A percentile compares a stretch with the other conserved stretches of the same genome.
phyloP scores from a whole-genome alignment of 2,113 vertebrate genomes.

The Pogonocichla stellata region DNA sequence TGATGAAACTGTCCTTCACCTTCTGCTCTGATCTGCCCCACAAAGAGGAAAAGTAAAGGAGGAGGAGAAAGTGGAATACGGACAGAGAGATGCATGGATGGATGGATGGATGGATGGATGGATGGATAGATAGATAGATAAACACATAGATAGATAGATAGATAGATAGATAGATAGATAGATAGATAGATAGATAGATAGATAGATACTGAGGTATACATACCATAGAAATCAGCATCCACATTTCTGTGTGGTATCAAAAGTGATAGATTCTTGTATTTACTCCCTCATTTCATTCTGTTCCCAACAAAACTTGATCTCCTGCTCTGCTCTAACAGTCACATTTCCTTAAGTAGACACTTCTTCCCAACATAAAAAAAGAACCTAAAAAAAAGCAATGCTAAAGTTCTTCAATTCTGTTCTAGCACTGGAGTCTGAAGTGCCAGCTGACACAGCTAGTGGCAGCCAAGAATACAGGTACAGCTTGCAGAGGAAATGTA shows the following conservation, averaged over 20 bases:
- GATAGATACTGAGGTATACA: background rate
- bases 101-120: background rate
- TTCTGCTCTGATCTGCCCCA: background rate
- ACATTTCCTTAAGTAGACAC: background rate
- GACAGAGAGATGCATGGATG: background rate
- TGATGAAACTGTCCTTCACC: background rate
- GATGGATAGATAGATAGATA: background rate
- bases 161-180: background rate
- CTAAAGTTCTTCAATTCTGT: background rate
- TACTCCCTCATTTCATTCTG: background rate
- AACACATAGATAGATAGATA: accelerated
- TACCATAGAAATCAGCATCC: background rate
- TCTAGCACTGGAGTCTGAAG: background rate
- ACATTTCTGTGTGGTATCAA: background rate
- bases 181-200: background rate
- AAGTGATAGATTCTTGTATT: background rate
- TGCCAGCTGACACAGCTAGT: background rate
- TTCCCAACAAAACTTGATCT: background rate
- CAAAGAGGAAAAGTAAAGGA: background rate
- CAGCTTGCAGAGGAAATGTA: background rate
- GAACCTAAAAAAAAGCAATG: background rate
- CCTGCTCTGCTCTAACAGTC: background rate
- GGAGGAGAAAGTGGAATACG: background rate
- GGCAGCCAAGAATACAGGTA: background rate
- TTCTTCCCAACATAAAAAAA: background rate